phyloP scores from a whole-genome alignment of 1,140 invertebrate species.

The Platyscapa corneri region DNA sequence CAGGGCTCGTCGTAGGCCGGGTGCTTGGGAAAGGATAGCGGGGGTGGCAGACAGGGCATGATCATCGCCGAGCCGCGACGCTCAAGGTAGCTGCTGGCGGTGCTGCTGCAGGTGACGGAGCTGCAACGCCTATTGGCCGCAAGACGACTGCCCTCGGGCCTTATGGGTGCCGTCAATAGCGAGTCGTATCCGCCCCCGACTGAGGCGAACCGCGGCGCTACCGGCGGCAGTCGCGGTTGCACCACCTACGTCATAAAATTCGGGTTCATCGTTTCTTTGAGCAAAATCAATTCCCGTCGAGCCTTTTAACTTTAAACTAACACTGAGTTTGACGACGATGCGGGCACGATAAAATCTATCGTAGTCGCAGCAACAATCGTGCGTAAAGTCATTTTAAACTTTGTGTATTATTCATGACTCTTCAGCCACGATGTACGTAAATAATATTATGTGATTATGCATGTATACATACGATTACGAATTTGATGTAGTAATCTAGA shows the following conservation, averaged over 20 bases:
- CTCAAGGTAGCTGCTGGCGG: constrained; percentile 86
- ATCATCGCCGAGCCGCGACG: constrained; percentile 84
- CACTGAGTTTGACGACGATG: too few relatives aligned
- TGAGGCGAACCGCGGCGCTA: constrained; percentile 78
- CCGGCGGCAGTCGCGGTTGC: constrained; percentile 41
- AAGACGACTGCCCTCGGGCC: constrained; percentile 64
- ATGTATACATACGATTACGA: too few relatives aligned
- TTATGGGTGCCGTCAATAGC: constrained; percentile 78
- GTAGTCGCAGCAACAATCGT: too few relatives aligned
- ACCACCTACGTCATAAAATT: background rate
- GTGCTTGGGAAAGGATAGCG: constrained; percentile 71
- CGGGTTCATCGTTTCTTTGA: background rate
- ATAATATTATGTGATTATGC: too few relatives aligned
- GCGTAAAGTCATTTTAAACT: too few relatives aligned
- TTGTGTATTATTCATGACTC: too few relatives aligned
- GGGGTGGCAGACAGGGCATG: constrained; percentile 79
- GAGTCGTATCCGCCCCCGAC: constrained; percentile 82
- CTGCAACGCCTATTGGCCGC: constrained; percentile 79
- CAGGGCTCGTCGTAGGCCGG: constrained; percentile 74
- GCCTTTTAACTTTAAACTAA: too few relatives aligned
- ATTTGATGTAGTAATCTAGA: too few relatives aligned
- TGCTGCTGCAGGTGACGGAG: constrained; percentile 87
- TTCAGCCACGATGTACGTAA: too few relatives aligned
- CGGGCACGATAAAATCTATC: too few relatives aligned
- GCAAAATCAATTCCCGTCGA: background rate